These are phyloP conservation scores for Stigmatopora nigra DNA, from an alignment of 2,113 vertebrate species.

Conservation along the genomic window DNA sequence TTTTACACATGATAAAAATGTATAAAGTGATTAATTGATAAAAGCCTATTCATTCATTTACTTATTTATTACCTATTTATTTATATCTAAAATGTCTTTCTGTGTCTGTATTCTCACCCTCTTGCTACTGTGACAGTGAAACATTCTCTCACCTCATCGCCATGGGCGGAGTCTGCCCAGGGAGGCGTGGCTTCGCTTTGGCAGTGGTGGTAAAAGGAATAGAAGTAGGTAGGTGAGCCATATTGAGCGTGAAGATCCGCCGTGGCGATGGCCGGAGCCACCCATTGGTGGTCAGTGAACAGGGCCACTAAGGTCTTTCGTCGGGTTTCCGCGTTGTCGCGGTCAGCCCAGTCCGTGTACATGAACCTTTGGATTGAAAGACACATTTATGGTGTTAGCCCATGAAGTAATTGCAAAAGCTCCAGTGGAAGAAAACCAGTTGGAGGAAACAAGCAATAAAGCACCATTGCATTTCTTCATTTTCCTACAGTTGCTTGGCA, in stretches of 20 bases:
- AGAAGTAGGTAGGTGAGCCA: constrained; percentile 96
- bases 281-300: constrained; percentile 98
- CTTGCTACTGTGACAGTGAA: too few relatives aligned
- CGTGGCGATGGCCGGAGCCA: constrained; percentile 91
- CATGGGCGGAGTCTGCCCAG: constrained; percentile 94
- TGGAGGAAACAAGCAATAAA: not conserved
- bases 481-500: constrained; percentile 3
- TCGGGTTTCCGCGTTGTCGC: constrained; percentile 85
- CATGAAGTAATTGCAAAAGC: not conserved
- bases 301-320: constrained; percentile 88
- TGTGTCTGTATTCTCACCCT: too few relatives aligned
- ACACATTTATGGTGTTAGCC: not conserved
- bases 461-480: not conserved
- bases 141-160: constrained; percentile 73
- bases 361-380: constrained; percentile 75
- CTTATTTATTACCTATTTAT: too few relatives aligned
- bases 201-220: constrained; percentile 96
- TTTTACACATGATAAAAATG: too few relatives aligned
- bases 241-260: constrained; percentile 95
- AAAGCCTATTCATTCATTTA: too few relatives aligned
- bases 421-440: not conserved
- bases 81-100: too few relatives aligned
- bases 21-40: too few relatives aligned
- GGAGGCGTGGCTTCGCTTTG: constrained; percentile 90
- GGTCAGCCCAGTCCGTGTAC: constrained; percentile 98